Base-by-base conservation (phyloP, 2,113 vertebrate genomes). In the Pandion haliaetus region DNA sequence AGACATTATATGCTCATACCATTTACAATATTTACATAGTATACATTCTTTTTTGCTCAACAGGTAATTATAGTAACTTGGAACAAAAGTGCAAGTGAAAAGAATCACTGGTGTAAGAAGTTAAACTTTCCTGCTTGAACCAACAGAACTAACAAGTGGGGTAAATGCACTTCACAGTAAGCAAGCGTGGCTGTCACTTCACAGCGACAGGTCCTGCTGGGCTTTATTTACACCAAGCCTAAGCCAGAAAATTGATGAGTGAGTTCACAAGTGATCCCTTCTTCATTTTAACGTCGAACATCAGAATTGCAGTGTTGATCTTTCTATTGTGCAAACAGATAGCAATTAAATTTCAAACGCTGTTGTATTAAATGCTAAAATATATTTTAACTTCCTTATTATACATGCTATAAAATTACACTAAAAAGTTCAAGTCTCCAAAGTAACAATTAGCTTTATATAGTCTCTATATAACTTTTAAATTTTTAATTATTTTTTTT, bases 321-420 rank as follows among this genome's bases (percentile, higher is more conserved):
- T 70, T 91, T 89, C 91, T 70, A 44, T 72, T 94, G 95, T 95
- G 90, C 95, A 97, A 96, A 96, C 55, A 95, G 78, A 95, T 26
- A 95, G 90, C 89, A 73, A 78, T 55, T 55, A 4, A 4, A 83
- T 88, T 86, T 93, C 88, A 94, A 86, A 91, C 72, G 45, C 78
- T 94, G 71, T 69, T 77, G 65, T 89, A 96, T 82, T 97, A 91
- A 96, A 92, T 96, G 92, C 92, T 97, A 97, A 98, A 98, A 98
- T 98, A 98, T 69, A 97, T 77, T 98, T 90, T 95, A 88, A 93
- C 90, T 94, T 88, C 72, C 47, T 95, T 96, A 97, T 97, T 97
- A 85, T 96, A 97, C 95, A 95, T 95, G 95, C 96, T 98, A 97
- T 93, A 98, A 98, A 97, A 97, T 97, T 94, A 96, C 74, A 90